phyloP scores from a whole-genome alignment of 2,888 invertebrate genomes.

The Villa cingulata region DNA sequence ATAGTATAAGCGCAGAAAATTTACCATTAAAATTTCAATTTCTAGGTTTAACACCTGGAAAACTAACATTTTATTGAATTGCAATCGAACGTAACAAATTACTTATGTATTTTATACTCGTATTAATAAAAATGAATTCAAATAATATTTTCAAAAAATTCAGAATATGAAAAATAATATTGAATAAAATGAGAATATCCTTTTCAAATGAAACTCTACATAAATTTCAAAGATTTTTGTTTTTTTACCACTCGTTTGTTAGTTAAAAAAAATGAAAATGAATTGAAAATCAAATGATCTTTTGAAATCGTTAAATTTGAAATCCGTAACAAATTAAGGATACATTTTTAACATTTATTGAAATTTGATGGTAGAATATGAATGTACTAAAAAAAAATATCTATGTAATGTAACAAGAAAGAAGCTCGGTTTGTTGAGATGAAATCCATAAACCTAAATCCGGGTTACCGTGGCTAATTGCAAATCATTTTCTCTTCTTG shows the following conservation, averaged over 20 bases:
- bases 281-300: neutral
- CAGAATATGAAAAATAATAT: too few species aligned
- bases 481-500: neutral
- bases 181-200: too few species aligned
- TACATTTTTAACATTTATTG: neutral
- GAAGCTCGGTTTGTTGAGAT: too few species aligned
- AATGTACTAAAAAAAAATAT: neutral
- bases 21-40: constrained; percentile 16
- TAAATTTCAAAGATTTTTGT: too few species aligned
- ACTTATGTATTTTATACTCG: neutral
- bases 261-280: too few species aligned
- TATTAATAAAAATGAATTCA: neutral
- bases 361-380: neutral
- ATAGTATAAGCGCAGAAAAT: constrained; percentile 10
- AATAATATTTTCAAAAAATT: too few species aligned
- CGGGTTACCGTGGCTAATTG: neutral
- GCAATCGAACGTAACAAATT: constrained; percentile 5
- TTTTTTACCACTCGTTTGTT: too few species aligned
- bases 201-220: too few species aligned
- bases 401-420: neutral
- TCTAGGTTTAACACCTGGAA: constrained; percentile 18
- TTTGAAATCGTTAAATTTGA: neutral
- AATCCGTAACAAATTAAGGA: neutral
- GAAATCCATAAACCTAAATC: too few species aligned
- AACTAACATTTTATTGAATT: constrained; percentile 9